Evolutionary conservation across 1,140 invertebrate genomes (phyloP).

Genomic region (Eupeodes corollae): DNA sequence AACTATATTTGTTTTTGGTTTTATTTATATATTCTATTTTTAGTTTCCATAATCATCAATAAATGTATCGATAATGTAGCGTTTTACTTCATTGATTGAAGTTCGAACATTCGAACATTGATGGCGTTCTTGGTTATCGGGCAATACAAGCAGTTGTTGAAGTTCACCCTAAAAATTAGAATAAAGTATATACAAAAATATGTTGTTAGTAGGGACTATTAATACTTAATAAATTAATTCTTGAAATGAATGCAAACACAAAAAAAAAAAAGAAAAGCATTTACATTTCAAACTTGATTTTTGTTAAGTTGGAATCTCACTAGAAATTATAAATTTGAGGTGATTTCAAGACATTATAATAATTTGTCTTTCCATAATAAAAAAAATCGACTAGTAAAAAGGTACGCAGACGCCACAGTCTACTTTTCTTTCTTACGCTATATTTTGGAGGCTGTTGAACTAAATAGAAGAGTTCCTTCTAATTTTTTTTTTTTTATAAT

Average conservation of each 20-base stretch:
- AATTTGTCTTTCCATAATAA: no score
- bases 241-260: not conserved
- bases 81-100: conserved; percentile 35
- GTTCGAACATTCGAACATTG: conserved; percentile 32
- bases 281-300: not conserved
- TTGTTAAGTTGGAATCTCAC: no score
- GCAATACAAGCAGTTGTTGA: conserved; percentile 29
- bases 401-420: no score
- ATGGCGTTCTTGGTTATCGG: conserved; percentile 29
- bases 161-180: conserved; percentile 21
- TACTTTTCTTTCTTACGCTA: no score
- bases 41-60: conserved; percentile 29
- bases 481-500: no score
- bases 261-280: not conserved
- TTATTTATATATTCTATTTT: not conserved
- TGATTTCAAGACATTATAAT: no score
- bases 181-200: not conserved
- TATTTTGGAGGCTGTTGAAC: no score
- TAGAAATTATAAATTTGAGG: no score
- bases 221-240: conserved; percentile 1
- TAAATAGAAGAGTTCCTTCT: no score
- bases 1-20: no score
- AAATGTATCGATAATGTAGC: conserved; percentile 36
- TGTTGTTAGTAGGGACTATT: no score
- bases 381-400: no score